Evolutionary conservation across 2,797 vertebrate genomes (phyloP), one percentile per base, ranked within the genome.

Genomic region (Synaphobranchus kaupii): DNA sequence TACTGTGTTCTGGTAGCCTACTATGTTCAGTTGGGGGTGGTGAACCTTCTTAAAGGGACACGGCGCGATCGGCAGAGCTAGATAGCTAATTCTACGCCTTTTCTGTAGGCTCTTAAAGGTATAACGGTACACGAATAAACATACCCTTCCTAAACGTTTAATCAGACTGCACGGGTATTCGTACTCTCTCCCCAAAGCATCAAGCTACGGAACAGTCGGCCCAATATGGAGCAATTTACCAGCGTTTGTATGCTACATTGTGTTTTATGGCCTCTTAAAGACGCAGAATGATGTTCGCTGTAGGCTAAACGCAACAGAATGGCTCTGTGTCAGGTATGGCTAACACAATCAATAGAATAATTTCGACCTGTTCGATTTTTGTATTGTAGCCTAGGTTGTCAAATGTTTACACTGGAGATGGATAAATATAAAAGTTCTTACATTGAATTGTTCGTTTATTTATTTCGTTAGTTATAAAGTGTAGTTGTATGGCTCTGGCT

Each of bases 1-100:
- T 50, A 50, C 47, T 81, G 78, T 50, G 76, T 25, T 80, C 22
- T 78, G 47, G 47, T 28, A 56, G 54, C 54, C 39, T 39, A 10
- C 78, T 81, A n/a, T 50, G 47, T 81, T 81, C 44, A 48, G 78
- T 15, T 81, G 78, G 90, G 84, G 76, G 68, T 1, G 88, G 87
- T 68, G 8, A 94, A 87, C 94, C 95, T 94, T 94, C 94, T 96
- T 96, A 96, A 96, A 96, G 95, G 86, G 93, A 93, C 87, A 92
- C 90, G 0, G 84, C 81, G 0, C 87, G 39, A 47, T 80, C 52
- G 47, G 68, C 60, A 39, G 31, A 39, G 73, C 34, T n/a, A n/a
- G n/a, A 28, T 6, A 39, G 39, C 73, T 20, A 4, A 76, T 76
- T 34, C 54, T 78, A 66, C 58, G 54, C n/a, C 15, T 15, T 5